Percentiles rank a stretch among this genome's conserved stretches.
Conservation (phyloP, 1,140 invertebrate genomes). For the Orussus abietinus region DNA sequence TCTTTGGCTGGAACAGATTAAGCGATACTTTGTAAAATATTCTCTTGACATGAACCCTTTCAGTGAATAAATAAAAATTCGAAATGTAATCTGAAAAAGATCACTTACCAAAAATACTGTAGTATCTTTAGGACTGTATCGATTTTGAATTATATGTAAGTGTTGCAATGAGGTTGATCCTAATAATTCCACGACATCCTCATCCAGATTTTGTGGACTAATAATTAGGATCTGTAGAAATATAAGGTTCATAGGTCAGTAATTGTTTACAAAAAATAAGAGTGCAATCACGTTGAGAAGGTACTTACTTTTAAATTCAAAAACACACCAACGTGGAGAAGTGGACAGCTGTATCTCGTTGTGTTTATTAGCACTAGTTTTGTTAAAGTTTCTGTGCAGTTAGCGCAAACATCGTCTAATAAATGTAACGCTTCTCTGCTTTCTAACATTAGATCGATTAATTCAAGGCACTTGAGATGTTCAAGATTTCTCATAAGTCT, state of each 20-base stretch:
- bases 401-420: slow-evolving; percentile 69
- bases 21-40: slow-evolving; percentile 4
- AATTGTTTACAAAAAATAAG: slow-evolving; percentile 2
- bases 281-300: not conserved
- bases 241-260: slow-evolving; percentile 8
- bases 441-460: slow-evolving; percentile 77
- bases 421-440: slow-evolving; percentile 65
- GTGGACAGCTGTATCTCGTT: slow-evolving; percentile 68
- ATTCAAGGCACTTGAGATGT: slow-evolving; percentile 62
- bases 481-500: slow-evolving; percentile 67
- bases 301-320: slow-evolving; percentile 63
- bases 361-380: slow-evolving; percentile 71
- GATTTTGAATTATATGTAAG: slow-evolving; percentile 75
- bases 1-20: slow-evolving; percentile 37
- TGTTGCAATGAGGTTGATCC: slow-evolving; percentile 66
- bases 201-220: slow-evolving; percentile 77
- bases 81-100: not conserved
- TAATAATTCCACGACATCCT: slow-evolving; percentile 69
- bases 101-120: slow-evolving; percentile 47
- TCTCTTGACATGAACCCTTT: slow-evolving; percentile 1
- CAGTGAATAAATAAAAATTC: slow-evolving; percentile 4
- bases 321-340: slow-evolving; percentile 76
- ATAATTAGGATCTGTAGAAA: slow-evolving; percentile 66
- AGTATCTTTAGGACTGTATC: slow-evolving; percentile 60
- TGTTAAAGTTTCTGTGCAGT: slow-evolving; percentile 62